Evolutionary conservation across 2,797 vertebrate genomes (phyloP), one percentile per base, ranked within the genome.

Genomic region (Hybognathus amarus): DNA sequence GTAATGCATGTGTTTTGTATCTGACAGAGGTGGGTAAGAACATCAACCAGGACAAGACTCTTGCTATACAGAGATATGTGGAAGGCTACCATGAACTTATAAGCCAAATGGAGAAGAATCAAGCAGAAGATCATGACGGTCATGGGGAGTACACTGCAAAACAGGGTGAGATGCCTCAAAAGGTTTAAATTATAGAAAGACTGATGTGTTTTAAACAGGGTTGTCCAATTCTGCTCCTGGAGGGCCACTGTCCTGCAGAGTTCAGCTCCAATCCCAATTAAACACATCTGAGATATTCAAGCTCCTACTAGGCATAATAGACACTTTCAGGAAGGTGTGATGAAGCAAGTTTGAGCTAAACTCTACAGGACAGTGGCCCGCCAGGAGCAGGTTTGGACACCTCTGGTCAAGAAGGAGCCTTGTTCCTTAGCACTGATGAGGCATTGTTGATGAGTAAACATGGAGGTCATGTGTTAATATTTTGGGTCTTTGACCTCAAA

Each of bases 41-140:
- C 92, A 94, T 98, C 84, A 98, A 96, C 92, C 96, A 97, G 87
- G 97, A 97, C 89, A 94, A 95, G 85, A 87, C 73, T 75, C 80
- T 96, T 87, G 94, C 88, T 86, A 84, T 98, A 83, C 93, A 91
- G 82, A 92, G 77, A 75, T 94, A 92, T 4, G 94, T 96, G 42
- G 92, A 94, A 82, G 94, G 83, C 0, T 97, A 95, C 82, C 52
- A 93, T 75, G 86, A 87, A 18, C 88, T 73, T 0, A 82, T 92
- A 64, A 83, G 18, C 17, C 89, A 91, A 10, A 86, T 93, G 52
- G 54, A 38, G 6, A 54, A 7, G 10, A 11, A 68, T 9, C 79
- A 85, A 45, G 3, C 78, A 1, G 84, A 90, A 24, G 5, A 87
- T 15, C 82, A 30, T 8, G 80, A 4, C 0, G 6, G 38, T 7